These are phyloP conservation scores for Kradibia gibbosae DNA, from an alignment of 1,140 invertebrate species.

Conservation along the genomic window DNA sequence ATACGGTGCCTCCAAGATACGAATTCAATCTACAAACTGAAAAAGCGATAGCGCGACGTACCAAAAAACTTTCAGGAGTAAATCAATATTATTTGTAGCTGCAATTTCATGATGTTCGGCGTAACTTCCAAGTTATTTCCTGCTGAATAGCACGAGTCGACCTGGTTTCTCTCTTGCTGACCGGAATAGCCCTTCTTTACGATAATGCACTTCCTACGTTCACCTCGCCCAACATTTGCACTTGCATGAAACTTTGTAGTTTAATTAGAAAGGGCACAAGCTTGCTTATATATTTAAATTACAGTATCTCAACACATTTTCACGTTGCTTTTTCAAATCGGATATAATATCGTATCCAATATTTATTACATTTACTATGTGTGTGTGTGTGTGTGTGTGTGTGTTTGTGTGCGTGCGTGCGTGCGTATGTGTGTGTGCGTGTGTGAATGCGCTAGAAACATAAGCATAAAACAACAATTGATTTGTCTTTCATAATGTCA, in stretches of 20 bases:
- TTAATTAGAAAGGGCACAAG: background rate
- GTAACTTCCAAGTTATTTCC: background rate
- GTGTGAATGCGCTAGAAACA: no score
- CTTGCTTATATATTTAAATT: background rate
- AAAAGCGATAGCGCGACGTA: background rate
- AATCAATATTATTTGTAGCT: background rate
- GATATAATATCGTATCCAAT: no score
- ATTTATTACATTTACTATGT: no score
- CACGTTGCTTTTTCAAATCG: no score
- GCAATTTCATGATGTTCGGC: background rate
- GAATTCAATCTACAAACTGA: background rate
- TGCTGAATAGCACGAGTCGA: background rate
- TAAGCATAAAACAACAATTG: no score
- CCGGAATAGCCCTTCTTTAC: conserved; percentile 9
- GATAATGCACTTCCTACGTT: background rate
- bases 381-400: no score
- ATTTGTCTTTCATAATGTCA: no score
- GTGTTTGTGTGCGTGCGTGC: no score
- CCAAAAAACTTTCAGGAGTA: background rate
- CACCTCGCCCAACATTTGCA: background rate
- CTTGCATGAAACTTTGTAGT: background rate
- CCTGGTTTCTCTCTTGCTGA: conserved; percentile 2
- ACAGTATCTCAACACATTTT: background rate
- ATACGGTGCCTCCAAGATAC: conserved; percentile 14
- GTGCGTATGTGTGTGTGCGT: no score